phyloP scores from a whole-genome alignment of 2,113 vertebrate genomes.

The Tragelaphus scriptus region DNA sequence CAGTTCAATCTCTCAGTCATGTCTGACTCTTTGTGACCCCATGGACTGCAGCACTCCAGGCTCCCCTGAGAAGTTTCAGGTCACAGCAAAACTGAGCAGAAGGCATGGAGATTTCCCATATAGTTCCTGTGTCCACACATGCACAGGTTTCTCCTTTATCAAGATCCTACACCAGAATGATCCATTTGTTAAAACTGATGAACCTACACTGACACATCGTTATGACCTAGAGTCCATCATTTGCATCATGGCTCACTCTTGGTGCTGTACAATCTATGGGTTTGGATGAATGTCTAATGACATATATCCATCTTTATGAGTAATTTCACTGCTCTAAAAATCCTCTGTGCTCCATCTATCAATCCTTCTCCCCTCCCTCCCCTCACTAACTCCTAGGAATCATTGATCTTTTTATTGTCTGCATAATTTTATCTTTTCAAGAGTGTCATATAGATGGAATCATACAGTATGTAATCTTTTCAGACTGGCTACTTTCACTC shows the following conservation, averaged over 20 bases:
- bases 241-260: background rate
- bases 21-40: background rate
- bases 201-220: background rate
- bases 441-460: background rate
- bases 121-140: too few relatives aligned
- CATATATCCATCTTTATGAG: background rate
- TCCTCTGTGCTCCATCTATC: background rate
- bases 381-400: background rate
- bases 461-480: background rate
- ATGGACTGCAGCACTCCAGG: background rate
- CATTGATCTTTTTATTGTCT: background rate
- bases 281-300: background rate
- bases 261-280: background rate
- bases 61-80: background rate
- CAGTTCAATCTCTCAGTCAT: background rate
- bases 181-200: background rate
- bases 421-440: background rate
- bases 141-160: background rate
- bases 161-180: background rate
- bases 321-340: background rate
- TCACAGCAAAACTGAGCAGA: background rate
- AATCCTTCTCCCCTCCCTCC: background rate
- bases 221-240: background rate
- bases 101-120: background rate
- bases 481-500: background rate